A percentile compares a stretch with the other conserved stretches of the same genome.
These are phyloP conservation scores for Panthera uncia DNA, from an alignment of 2,113 vertebrate species.

Conservation along the genomic window DNA sequence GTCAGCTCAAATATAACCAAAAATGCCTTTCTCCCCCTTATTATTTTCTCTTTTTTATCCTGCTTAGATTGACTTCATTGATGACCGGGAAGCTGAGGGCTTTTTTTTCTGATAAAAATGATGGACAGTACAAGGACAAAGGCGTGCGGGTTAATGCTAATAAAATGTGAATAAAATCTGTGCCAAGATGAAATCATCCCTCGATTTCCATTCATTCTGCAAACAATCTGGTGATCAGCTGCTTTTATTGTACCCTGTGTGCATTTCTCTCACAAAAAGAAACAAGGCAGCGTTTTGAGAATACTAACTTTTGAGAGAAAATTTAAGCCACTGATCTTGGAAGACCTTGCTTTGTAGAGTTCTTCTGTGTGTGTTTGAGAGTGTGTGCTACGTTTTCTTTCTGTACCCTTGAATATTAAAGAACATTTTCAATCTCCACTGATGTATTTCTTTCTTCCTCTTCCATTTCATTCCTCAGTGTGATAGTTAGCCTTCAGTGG, in stretches of 20 bases:
- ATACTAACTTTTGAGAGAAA: background rate
- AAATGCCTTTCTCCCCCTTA: background rate
- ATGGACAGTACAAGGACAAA: background rate
- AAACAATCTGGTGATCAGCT: background rate
- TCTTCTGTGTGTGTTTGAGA: fast-evolving
- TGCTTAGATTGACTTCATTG: background rate
- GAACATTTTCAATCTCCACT: background rate
- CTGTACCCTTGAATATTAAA: background rate
- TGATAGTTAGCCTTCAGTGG: background rate
- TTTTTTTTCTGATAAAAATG: background rate
- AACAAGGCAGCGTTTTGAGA: background rate
- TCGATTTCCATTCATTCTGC: background rate
- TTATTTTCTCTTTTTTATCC: background rate
- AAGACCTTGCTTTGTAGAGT: background rate
- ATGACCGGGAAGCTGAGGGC: background rate
- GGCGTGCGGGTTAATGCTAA: background rate
- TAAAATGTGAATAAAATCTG: background rate
- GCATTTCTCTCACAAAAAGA: background rate
- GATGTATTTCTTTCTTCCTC: background rate
- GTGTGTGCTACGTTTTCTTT: background rate
- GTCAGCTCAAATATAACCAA: background rate
- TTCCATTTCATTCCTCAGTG: background rate
- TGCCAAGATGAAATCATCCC: background rate
- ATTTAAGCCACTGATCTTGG: background rate
- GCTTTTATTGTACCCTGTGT: background rate